Base-by-base conservation (phyloP, 1,140 invertebrate species). In the Chymomyza costata region DNA sequence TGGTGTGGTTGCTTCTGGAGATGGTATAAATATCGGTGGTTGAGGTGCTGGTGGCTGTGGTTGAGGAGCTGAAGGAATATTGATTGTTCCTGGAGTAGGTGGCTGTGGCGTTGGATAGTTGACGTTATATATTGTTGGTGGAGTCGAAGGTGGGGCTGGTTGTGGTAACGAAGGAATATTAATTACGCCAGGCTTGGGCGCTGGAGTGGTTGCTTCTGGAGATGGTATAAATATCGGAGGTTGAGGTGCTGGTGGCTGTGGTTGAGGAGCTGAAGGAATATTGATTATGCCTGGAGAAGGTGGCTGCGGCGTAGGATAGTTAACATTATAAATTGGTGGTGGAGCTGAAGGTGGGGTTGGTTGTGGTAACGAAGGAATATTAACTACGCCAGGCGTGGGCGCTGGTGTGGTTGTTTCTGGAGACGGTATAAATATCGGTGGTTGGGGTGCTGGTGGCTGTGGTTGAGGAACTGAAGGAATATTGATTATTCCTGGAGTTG, bases 31-130 rank as follows among this genome's bases (percentile, higher is more conserved):
- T 10, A 6, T 6, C 25, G 10, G 45, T 18, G 15, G 32, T 43
- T 13, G 15, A 34, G 43, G 1, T 18, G 45, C 7, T 34, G 41
- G 41, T 87, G 21, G 21, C 3, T 3, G 3, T 81, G 92, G 86
- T 93, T 93, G 73, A 92, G 92, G 44, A 90, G 78, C 21, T 1
- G 89, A 90, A 43, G 89, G 15, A 40, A 40, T 40, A n/a, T 88
- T 63, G 89, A 88, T 13, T 92, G 91, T 80, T 93, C 94, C 84
- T 90, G 93, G 81, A 3, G 93, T 94, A 13, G 90, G 88, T 18
- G 92, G 92, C 46, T 87, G 86, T 69, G 90, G 88, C 54, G 89
- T 89, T 1, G 21, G 32, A 28, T 28, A 91, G 94, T 1, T 91
- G 15, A 17, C 18, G 16, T 30, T 44, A 18, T 50, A 44, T 10